Conservation (phyloP, 2,797 vertebrate species). For the Sciurus carolinensis region DNA sequence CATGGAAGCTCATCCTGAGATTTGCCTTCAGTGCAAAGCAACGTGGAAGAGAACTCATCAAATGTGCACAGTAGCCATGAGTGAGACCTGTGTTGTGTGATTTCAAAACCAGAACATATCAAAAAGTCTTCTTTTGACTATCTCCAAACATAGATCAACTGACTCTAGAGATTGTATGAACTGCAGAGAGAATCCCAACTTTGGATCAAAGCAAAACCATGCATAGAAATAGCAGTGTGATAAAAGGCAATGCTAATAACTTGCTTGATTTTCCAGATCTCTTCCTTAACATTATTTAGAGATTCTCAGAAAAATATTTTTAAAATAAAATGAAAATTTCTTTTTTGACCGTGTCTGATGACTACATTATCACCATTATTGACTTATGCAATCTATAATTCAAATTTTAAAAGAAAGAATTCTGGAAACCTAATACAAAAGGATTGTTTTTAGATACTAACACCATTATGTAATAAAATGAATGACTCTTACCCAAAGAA, state of each 20-base stretch:
- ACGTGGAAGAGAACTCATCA: not conserved
- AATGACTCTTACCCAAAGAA: not conserved
- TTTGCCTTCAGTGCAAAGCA: not conserved
- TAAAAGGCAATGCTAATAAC: not conserved
- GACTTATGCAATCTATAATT: not conserved
- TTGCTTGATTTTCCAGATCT: not conserved
- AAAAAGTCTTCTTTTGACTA: not conserved
- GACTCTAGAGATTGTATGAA: not conserved
- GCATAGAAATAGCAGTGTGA: not conserved
- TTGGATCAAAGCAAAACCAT: not conserved
- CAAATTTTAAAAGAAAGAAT: not conserved
- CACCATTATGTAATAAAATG: not conserved
- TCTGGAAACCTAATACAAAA: not conserved
- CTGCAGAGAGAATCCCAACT: not conserved
- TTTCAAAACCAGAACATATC: not conserved
- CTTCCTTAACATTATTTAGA: not conserved
- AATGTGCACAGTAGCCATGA: not conserved
- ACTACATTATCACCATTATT: not conserved
- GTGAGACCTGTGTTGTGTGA: not conserved
- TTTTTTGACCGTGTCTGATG: not conserved
- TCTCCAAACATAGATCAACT: not conserved
- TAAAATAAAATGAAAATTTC: slow-evolving; percentile 13
- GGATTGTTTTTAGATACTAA: slow-evolving; percentile 5
- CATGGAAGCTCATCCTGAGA: not conserved
- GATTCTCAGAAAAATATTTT: not conserved